Percentiles rank a stretch among this genome's conserved stretches.
Conservation (phyloP, 1,140 invertebrate genomes). For the Condylostylus longicornis region DNA sequence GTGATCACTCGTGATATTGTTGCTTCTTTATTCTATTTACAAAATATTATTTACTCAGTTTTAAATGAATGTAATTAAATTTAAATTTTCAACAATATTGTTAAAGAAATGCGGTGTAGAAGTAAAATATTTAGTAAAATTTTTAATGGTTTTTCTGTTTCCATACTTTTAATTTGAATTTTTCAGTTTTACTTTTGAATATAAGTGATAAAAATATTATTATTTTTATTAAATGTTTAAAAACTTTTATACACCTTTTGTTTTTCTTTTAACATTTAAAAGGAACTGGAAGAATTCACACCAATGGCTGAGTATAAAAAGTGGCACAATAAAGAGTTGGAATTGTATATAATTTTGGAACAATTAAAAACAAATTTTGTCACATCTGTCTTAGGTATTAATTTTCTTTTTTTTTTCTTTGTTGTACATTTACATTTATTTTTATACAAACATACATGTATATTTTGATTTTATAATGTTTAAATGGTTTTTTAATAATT, state of each 20-base stretch:
- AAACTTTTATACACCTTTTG: too few relatives aligned
- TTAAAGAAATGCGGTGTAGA: too few relatives aligned
- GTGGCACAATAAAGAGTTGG: conserved; percentile 63
- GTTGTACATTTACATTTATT: neutral
- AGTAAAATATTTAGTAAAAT: too few relatives aligned
- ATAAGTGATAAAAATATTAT: neutral
- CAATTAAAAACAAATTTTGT: conserved; percentile 60
- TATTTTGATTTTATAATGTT: too few relatives aligned
- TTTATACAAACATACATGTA: neutral
- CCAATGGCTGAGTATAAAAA: conserved; percentile 69
- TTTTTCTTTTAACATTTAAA: conserved; percentile 3
- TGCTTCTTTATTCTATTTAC: too few relatives aligned
- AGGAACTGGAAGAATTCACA: conserved; percentile 45
- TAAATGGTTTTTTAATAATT: conserved; percentile 17
- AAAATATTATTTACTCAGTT: too few relatives aligned
- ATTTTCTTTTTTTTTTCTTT: too few relatives aligned
- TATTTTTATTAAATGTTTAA: conserved; percentile 1
- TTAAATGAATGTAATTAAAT: too few relatives aligned
- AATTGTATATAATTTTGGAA: conserved; percentile 59
- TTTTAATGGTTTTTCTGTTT: neutral
- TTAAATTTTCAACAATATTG: too few relatives aligned
- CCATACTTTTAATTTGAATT: neutral
- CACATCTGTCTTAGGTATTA: conserved; percentile 37
- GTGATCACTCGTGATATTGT: too few relatives aligned
- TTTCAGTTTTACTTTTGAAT: conserved; percentile 3